Percentiles rank a stretch among this genome's conserved stretches.
These are phyloP conservation scores for Hypomecis punctinalis DNA, from an alignment of 2,888 invertebrate species.

Conservation along the genomic window DNA sequence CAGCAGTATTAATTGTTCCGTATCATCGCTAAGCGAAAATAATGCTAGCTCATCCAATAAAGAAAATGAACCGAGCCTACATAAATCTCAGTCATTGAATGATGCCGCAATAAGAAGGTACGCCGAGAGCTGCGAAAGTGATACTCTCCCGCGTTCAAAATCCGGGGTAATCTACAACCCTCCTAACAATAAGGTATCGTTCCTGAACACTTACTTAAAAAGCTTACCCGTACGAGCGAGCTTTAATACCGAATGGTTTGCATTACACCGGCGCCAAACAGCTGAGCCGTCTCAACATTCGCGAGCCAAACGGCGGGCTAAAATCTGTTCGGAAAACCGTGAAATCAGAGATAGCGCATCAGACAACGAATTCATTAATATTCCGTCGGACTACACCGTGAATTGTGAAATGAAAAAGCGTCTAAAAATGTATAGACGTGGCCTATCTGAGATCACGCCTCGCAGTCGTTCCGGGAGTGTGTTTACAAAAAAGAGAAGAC, in stretches of 20 bases:
- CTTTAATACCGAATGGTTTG: conserved; percentile 77
- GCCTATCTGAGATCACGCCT: conserved; percentile 75
- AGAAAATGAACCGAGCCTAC: conserved; percentile 62
- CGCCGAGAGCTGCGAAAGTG: conserved; percentile 48
- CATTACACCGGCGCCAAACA: conserved; percentile 65
- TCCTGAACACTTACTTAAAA: conserved; percentile 81
- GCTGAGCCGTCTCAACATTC: conserved; percentile 60
- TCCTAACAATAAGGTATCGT: conserved; percentile 79
- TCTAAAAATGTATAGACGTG: conserved; percentile 80
- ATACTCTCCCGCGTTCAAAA: conserved; percentile 68
- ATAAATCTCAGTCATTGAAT: conserved; percentile 77
- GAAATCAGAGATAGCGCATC: conserved; percentile 64
- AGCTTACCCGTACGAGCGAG: conserved; percentile 75
- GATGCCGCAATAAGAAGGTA: conserved; percentile 58
- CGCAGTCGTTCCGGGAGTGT: conserved; percentile 56
- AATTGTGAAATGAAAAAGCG: conserved; percentile 80
- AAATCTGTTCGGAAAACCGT: conserved; percentile 57
- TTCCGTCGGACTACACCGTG: conserved; percentile 73
- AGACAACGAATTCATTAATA: conserved; percentile 74
- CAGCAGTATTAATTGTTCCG: conserved; percentile 52
- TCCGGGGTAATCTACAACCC: conserved; percentile 71
- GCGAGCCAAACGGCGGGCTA: conserved; percentile 53
- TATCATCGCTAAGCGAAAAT: conserved; percentile 58
- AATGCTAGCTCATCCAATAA: conserved; percentile 54
- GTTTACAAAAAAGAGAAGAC: conserved; percentile 68